Evolutionary conservation across 2,797 vertebrate species (phyloP), one percentile per base, ranked within the genome.

Genomic region (Protosalanx chinensis): DNA sequence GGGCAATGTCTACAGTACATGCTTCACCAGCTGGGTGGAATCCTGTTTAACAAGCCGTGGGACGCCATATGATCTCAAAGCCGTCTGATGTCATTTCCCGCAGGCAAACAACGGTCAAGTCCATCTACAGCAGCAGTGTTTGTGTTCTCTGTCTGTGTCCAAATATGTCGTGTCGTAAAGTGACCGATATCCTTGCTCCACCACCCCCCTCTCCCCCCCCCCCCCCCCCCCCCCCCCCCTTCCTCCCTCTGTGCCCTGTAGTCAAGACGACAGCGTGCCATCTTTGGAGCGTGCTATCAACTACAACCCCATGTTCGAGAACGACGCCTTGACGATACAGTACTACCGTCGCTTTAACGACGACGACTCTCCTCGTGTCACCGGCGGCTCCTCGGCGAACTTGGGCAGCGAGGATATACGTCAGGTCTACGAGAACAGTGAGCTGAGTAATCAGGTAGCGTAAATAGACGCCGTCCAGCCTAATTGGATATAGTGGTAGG

Each of bases 281-380:
- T 94, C 93, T 2, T 80, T 95, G 69, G 94, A 98, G 82, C 92
- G 92, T 1, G 92, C 92, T 70, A 88, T 93, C 51, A 95, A 95
- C 81, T 93, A 93, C 82, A 94, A 96, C 80, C 91, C 93, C 0
- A 91, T 87, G 86, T 95, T 91, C 4, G 94, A 96, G 80, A 92
- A 91, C 18, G 93, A 94, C 35, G 71, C 79, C 0, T 87, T 89
- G 32, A 87, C 88, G 0, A 88, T 90, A 49, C 94, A 93, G 70
- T 93, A 90, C 74, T 94, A 93, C 83, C 90, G 90, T 7, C 88
- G 91, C 72, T 94, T 27, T 27, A 27, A 92, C 53, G 91, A 92
- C 0, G 91, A 91, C 65, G 72, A 79, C 3, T 76, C 84, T 0
- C 91, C 90, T 6, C 89, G 71, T 51, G 91, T 89, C 80, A 88